Conservation (phyloP, 2,113 vertebrate genomes). For the Rhodinocichla rosea region DNA sequence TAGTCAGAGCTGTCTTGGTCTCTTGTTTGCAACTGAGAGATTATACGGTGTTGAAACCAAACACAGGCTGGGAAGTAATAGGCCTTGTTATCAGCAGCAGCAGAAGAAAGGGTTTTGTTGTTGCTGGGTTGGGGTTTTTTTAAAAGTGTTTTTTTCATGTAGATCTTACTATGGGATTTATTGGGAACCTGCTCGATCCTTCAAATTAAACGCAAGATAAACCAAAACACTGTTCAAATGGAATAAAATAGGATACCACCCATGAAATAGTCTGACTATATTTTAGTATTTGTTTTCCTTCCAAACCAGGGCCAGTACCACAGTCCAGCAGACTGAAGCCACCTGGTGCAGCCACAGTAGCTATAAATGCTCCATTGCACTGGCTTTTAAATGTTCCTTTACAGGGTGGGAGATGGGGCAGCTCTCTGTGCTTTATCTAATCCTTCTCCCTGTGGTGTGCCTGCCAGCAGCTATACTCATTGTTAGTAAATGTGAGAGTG, state of each 20-base stretch:
- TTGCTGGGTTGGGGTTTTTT: neutral
- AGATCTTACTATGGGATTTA: neutral
- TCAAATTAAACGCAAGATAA: constrained; percentile 10
- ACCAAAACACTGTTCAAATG: neutral
- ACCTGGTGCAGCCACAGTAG: neutral
- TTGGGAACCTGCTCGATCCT: neutral
- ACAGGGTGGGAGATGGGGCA: neutral
- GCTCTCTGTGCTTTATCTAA: neutral
- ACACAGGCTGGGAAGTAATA: constrained; percentile 26
- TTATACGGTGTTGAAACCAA: constrained; percentile 10
- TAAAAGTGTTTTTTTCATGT: neutral
- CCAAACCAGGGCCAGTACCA: neutral
- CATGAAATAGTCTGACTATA: neutral
- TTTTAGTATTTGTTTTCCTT: neutral
- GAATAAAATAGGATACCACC: neutral
- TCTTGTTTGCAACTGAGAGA: constrained; percentile 47
- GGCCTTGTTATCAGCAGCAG: constrained; percentile 29
- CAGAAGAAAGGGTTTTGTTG: constrained; percentile 2
- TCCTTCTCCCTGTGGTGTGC: neutral
- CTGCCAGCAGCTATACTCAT: neutral
- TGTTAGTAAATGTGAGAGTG: neutral
- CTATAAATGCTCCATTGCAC: neutral
- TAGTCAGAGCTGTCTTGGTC: constrained; percentile 12
- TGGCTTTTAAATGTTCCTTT: neutral
- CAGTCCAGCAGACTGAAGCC: neutral